Evolutionary conservation across 2,113 vertebrate genomes (phyloP), one percentile per base, ranked within the genome.

Genomic region (Myocastor coypus): DNA sequence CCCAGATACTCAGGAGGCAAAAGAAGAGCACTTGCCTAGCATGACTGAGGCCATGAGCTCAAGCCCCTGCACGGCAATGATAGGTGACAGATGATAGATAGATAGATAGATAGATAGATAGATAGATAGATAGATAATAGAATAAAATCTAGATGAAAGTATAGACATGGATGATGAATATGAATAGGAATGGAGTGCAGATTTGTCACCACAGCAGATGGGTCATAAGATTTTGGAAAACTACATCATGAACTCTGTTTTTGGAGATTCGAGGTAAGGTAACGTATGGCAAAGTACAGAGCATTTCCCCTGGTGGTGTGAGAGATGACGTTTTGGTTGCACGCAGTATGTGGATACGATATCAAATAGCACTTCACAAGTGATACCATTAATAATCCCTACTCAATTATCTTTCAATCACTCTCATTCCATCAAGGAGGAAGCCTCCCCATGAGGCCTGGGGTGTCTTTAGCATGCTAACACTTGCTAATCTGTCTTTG

Each of bases 311-410:
- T 8, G 42, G 3, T 19, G 9, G 30, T 10, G 0, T 17, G 20
- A 64, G 46, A 66, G 86, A 32, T 37, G 32, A 8, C 20, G 14
- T 37, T 92, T 64, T 77, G 68, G 59, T 32, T 78, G 30, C 14
- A 0, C 10, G 52, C 20, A 3, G 1, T 19, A 34, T 0, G 0
- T 13, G 50, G 7, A 0, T n/a, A 5, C 46, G 57, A 32, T 78
- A 40, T 64, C 69, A 85, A 77, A 71, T 52, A 69, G 34, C 17
- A 40, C 26, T 78, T 42, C 50, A 32, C 32, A 52, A 52, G 50
- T 17, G 20, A 63, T 32, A 57, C 34, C 64, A 37, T 83, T 50
- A 71, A 77, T 93, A 64, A 63, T 71, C 37, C 37, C 50, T 16
- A 73, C 64, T 80, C 82, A 71, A 3, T 40, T 63, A 12, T 50